Conservation (phyloP, 2,888 invertebrate species). For the Gari tellinella region DNA sequence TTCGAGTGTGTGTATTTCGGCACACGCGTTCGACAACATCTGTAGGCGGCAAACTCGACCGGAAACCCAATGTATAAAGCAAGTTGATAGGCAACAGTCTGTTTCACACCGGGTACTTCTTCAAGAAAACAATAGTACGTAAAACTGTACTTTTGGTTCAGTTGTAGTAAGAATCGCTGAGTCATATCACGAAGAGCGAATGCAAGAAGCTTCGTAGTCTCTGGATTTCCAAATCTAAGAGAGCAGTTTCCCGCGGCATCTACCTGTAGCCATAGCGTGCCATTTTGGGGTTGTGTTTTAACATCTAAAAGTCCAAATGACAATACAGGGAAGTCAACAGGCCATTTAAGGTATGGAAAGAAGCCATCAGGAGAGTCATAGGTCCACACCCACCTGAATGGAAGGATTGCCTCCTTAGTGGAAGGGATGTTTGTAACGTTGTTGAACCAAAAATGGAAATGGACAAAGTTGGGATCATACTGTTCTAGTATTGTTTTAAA, state of each 20-base stretch:
- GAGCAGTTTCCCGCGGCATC: no score
- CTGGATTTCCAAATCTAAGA: no score
- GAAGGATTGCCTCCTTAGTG: slow-evolving; percentile 16
- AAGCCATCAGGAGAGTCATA: slow-evolving; percentile 18
- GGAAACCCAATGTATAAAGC: slow-evolving; percentile 35
- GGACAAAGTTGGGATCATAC: no score
- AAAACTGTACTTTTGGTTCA: slow-evolving; percentile 3
- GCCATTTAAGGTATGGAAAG: slow-evolving; percentile 43
- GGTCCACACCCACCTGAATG: slow-evolving; percentile 45
- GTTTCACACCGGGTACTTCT: slow-evolving; percentile 29
- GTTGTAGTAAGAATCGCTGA: no score
- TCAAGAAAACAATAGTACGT: slow-evolving; percentile 35
- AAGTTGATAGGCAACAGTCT: slow-evolving; percentile 29
- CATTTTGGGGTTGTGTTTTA: slow-evolving; percentile 8
- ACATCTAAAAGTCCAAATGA: slow-evolving; percentile 41
- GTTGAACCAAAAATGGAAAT: no score
- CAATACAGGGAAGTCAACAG: slow-evolving; percentile 34
- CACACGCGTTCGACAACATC: slow-evolving; percentile 30
- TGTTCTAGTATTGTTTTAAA: no score
- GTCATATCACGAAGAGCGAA: no score
- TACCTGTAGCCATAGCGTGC: not conserved
- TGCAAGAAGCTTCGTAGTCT: no score
- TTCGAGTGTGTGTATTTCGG: not conserved
- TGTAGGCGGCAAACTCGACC: slow-evolving; percentile 31
- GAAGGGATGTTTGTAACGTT: no score